A percentile compares a stretch with the other conserved stretches of the same genome.
These are phyloP conservation scores for Gymnorhina tibicen DNA, from an alignment of 2,113 vertebrate genomes.

Conservation along the genomic window DNA sequence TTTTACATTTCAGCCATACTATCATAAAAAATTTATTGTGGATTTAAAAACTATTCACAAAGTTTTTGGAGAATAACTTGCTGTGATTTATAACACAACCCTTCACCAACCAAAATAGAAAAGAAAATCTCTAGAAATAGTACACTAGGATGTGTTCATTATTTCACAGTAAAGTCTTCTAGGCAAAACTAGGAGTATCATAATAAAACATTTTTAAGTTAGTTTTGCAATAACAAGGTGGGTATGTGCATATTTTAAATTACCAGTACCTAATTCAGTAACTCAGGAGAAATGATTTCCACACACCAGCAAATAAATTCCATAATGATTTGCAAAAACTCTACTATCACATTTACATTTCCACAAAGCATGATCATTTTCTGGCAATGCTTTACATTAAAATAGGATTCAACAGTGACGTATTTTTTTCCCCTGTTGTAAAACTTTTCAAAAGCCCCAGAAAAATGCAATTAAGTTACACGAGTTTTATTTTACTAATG, in stretches of 20 bases:
- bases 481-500: background rate
- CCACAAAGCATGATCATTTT: background rate
- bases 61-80: conserved; percentile 3
- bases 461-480: background rate
- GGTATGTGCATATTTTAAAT: background rate
- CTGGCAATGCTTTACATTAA: background rate
- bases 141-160: background rate
- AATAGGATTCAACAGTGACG: background rate
- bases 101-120: background rate
- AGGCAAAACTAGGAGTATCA: background rate
- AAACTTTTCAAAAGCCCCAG: background rate
- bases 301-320: background rate
- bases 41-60: background rate
- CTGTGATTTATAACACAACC: background rate
- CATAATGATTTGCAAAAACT: background rate
- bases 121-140: background rate
- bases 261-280: background rate
- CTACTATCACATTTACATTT: background rate
- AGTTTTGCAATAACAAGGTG: background rate
- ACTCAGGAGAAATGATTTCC: background rate
- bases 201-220: background rate
- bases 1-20: background rate
- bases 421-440: background rate
- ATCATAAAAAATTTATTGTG: background rate
- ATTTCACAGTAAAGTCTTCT: background rate